A percentile compares a stretch with the other conserved stretches of the same genome.
Evolutionary conservation across 2,113 vertebrate genomes (phyloP).

Genomic region (Xerus inauris): DNA sequence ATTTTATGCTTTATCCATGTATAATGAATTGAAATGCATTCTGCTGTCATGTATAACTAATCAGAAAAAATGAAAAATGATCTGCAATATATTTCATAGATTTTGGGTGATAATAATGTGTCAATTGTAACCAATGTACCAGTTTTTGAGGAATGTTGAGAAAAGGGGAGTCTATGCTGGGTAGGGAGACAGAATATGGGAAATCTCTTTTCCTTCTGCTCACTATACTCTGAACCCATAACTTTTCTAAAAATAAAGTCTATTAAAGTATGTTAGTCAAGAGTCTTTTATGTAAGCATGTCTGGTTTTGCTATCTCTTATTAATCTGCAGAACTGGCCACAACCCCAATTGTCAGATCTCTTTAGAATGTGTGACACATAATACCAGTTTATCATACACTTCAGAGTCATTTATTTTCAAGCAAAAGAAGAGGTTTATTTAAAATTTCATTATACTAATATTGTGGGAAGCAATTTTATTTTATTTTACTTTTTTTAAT

Average conservation of each 20-base stretch:
- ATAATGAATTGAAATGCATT: no score
- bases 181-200: no score
- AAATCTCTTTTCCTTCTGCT: background rate
- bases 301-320: background rate
- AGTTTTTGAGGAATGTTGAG: background rate
- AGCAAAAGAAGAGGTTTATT: conserved; percentile 15
- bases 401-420: background rate
- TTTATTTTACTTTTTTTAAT: no score
- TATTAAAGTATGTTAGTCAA: background rate
- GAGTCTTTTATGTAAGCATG: background rate
- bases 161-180: background rate
- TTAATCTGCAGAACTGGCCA: background rate
- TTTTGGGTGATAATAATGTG: background rate
- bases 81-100: background rate
- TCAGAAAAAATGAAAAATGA: no score
- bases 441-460: background rate
- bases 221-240: background rate
- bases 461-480: no score
- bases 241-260: background rate
- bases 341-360: background rate
- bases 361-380: background rate
- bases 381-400: background rate
- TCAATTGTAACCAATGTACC: background rate
- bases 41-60: no score
- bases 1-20: no score